Base-by-base conservation (phyloP, 2,888 invertebrate species). In the Anthrax anthrax region DNA sequence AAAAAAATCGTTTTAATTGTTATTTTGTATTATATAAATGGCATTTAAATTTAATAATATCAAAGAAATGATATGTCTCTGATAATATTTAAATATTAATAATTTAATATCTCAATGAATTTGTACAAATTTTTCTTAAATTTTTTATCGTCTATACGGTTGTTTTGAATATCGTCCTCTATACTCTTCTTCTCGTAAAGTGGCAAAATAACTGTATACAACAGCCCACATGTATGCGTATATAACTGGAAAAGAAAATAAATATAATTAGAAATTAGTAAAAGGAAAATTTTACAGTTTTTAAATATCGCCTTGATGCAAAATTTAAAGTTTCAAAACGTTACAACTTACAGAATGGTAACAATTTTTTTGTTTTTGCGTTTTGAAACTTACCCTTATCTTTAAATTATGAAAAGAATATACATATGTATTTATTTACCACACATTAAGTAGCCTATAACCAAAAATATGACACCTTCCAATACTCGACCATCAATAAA, bases 171-270 rank as follows among this genome's bases (percentile, higher is more conserved):
- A 85, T n/a, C 80, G 72, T 39, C 84, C 83, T 49, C 79, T 69
- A 55, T 80, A 76, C 57, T 78, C 80, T 49, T 79, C 76, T 55
- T 84, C 83, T 52, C 80, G 77, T 53, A 74, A 72, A 37, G 83
- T 73, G 54, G 80, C 73, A 65, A 84, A 88, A 65, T 83, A 84
- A 60, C 86, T 87, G 73, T 81, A 87, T 43, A 85, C 84, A 44
- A 88, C 86, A 56, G 78, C 73, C 87, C 88, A 88, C 63, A 86
- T 75, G 69, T 86, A 89, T 46, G 81, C 71, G 66, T 82, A 82
- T 32, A 86, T 69, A 54, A 77, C 87, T 87, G 75, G 40, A 78
- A 78, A 53, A 51, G 55, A 54, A 54, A 53, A 42, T 36, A 43
- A 50, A 34, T 44, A 43, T 43, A 44, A 23, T 14, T 19, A 37